phyloP scores from a whole-genome alignment of 30 jellyfish, hydroid and myxozoan species.

The Morbakka virulenta region DNA sequence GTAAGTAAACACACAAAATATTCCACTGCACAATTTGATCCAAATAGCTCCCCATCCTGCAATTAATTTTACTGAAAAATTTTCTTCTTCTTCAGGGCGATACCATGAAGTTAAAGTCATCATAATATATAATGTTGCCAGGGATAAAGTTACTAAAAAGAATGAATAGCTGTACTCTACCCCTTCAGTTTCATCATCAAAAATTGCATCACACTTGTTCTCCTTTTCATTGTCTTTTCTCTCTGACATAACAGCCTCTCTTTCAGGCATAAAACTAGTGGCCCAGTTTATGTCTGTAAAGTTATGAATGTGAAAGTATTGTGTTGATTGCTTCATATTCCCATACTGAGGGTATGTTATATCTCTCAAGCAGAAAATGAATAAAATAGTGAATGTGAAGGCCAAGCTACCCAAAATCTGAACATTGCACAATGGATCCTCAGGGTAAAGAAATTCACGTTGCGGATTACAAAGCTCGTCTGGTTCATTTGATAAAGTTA shows the following conservation, averaged over 20 bases:
- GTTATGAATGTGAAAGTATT: background rate
- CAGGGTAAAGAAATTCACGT: slow-evolving; percentile 75
- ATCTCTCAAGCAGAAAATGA: slow-evolving; percentile 49
- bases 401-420: slow-evolving; percentile 70
- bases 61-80: slow-evolving; percentile 68
- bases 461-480: slow-evolving; percentile 88
- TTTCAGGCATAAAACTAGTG: background rate
- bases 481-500: slow-evolving; percentile 85
- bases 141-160: slow-evolving; percentile 49
- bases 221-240: background rate
- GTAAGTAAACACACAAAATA: slow-evolving; percentile 86
- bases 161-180: slow-evolving; percentile 88
- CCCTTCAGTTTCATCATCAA: slow-evolving; percentile 82
- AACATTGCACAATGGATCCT: slow-evolving; percentile 57
- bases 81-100: slow-evolving; percentile 96
- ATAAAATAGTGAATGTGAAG: slow-evolving; percentile 38
- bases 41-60: slow-evolving; percentile 99
- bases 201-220: slow-evolving; percentile 7
- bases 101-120: slow-evolving; percentile 95
- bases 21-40: slow-evolving; percentile 92
- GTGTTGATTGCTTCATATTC: slow-evolving; percentile 7
- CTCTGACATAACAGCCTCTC: background rate
- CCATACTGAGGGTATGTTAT: slow-evolving; percentile 89
- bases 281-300: background rate
- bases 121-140: slow-evolving; percentile 76